phyloP scores from a whole-genome alignment of 2,113 vertebrate species.

The Cebus imitator region DNA sequence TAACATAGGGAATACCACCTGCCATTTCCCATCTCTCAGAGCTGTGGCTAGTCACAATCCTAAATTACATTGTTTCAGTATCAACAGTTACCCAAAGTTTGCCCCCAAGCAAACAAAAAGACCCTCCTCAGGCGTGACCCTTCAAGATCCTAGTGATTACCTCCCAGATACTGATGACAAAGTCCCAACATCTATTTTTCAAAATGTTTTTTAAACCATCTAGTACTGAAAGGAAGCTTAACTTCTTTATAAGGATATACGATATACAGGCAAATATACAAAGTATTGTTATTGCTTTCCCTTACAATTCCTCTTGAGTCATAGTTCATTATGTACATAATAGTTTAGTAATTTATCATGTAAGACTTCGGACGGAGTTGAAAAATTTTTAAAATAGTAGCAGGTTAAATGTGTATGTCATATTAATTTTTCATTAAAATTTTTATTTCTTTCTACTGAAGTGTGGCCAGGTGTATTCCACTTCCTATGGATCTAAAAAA shows the following conservation, averaged over 20 bases:
- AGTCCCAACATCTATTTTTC: neutral
- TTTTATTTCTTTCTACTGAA: neutral
- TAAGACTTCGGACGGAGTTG: neutral
- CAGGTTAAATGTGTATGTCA: neutral
- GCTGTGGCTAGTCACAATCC: neutral
- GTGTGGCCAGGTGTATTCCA: too few relatives aligned
- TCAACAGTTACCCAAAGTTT: neutral
- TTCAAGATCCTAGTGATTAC: neutral
- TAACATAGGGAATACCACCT: neutral
- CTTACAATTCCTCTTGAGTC: neutral
- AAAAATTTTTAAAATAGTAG: slow-evolving; percentile 9
- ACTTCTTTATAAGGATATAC: neutral
- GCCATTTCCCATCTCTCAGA: neutral
- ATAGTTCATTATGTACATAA: neutral
- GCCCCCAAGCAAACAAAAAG: neutral
- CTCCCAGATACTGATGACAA: neutral
- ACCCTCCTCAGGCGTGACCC: neutral
- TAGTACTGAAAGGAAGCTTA: too few relatives aligned
- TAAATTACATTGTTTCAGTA: neutral
- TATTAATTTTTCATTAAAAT: neutral
- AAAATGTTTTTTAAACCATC: too few relatives aligned
- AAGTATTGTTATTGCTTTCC: neutral
- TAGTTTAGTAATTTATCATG: neutral
- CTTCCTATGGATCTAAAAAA: too few relatives aligned
- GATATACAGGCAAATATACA: neutral